A percentile compares a stretch with the other conserved stretches of the same genome.
Evolutionary conservation across 2,888 invertebrate species (phyloP).

Genomic region (Sinhomidia bicolor): DNA sequence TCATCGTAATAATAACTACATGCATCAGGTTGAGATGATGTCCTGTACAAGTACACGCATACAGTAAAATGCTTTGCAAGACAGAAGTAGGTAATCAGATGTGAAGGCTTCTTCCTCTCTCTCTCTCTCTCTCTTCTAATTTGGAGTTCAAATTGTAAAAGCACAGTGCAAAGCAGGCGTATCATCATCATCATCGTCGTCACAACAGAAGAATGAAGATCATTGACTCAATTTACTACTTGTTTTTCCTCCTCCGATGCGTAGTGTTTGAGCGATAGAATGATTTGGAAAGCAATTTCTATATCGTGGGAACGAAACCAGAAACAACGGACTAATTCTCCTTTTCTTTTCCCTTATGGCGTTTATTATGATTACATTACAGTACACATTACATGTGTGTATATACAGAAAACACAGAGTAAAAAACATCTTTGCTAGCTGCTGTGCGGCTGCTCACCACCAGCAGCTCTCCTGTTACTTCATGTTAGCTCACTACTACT

Average conservation of each 20-base stretch:
- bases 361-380: constrained; percentile 60
- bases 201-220: constrained; percentile 39
- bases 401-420: constrained; percentile 37
- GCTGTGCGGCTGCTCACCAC: constrained; percentile 49
- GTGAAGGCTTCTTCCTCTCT: constrained; percentile 69
- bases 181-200: constrained; percentile 5
- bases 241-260: constrained; percentile 2
- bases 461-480: constrained; percentile 64
- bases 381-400: not conserved
- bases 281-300: constrained; percentile 1
- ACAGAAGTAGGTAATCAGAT: constrained; percentile 64
- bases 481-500: constrained; percentile 29
- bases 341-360: constrained; percentile 39
- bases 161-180: not conserved
- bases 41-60: not conserved
- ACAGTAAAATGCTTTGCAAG: constrained; percentile 10
- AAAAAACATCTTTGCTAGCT: constrained; percentile 39
- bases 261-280: constrained; percentile 2
- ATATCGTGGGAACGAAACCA: constrained; percentile 70
- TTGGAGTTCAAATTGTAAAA: not conserved
- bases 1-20: constrained; percentile 54
- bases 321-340: constrained; percentile 69
- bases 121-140: not conserved
- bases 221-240: constrained; percentile 64
- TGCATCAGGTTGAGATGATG: constrained; percentile 3